Evolutionary conservation across 1,140 invertebrate genomes (phyloP), one percentile per base, ranked within the genome.

Genomic region (Drosophila nasuta): DNA sequence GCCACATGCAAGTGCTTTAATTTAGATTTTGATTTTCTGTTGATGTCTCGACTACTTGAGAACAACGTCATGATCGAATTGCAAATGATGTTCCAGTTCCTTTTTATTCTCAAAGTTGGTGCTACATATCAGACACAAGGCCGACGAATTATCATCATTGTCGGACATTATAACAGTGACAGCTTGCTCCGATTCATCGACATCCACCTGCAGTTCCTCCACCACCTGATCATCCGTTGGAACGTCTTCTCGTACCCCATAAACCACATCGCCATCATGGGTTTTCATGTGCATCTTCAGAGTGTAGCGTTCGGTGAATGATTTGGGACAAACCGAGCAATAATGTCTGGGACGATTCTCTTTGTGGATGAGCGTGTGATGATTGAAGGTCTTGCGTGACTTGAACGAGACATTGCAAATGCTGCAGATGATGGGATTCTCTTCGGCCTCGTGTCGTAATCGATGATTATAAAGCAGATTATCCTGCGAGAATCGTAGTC

Each of bases 221-320:
- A 89, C 85, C 2, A 89, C 85, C 62, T 89, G 85, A 38, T 90
- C 85, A 30, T 89, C 85, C 2, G 68, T 48, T 0, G 85, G 81
- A 0, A 74, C 68, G 5, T 89, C 85, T 30, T 89, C 86, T 2
- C 77, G 43, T 0, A 89, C 85, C 0, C 85, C 85, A 15, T 89
- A 88, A 0, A 89, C 81, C 1, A 89, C 77, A 20, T 88, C 85
- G 0, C 71, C 85, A 5, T 90, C 85, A 25, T 92, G 91, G 0
- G 91, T 92, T 49, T 87, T 92, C 80, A 92, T 83, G 57, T 92
- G 91, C 88, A 92, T 90, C 59, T 92, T 92, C 1, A 92, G 78
- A n/a, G 91, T 92, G 46, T 92, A 92, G 20, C 88, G 82, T 56
- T 92, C 91, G 0, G 91, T 92, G 5, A 92, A 92, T 0, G 91